Percentiles rank a stretch among this genome's conserved stretches.
Evolutionary conservation across 2,797 vertebrate species (phyloP).

Genomic region (Karalla daura): DNA sequence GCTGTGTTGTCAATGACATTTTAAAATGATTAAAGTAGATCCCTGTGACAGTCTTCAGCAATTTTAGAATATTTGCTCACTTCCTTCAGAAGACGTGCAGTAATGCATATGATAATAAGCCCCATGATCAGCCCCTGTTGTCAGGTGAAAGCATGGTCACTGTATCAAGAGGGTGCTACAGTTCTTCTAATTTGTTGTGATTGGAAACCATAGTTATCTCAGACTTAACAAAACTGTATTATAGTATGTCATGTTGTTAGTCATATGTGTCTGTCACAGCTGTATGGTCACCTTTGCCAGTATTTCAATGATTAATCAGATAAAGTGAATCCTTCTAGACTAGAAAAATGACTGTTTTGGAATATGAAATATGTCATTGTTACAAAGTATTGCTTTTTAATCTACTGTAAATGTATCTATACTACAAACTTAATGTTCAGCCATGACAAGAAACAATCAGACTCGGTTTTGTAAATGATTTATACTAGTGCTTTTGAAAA

Average conservation of each 20-base stretch:
- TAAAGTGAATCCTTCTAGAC: slow-evolving; percentile 61
- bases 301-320: slow-evolving; percentile 48
- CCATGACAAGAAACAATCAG: slow-evolving; percentile 61
- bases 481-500: slow-evolving; percentile 71
- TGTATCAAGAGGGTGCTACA: slow-evolving; percentile 22
- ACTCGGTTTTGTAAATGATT: slow-evolving; percentile 75
- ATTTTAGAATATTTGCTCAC: slow-evolving; percentile 49
- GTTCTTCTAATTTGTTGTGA: slow-evolving; percentile 52
- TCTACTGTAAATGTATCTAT: slow-evolving; percentile 73
- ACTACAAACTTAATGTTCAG: slow-evolving; percentile 70
- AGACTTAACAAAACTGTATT: slow-evolving; percentile 60
- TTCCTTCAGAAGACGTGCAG: slow-evolving; percentile 74
- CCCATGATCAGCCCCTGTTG: slow-evolving; percentile 13
- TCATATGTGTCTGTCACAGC: slow-evolving; percentile 59
- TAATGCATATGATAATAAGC: slow-evolving; percentile 58
- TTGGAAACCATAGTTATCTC: slow-evolving; percentile 51
- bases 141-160: slow-evolving; percentile 1
- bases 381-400: slow-evolving; percentile 64
- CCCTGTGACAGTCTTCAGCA: slow-evolving; percentile 60
- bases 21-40: slow-evolving; percentile 53
- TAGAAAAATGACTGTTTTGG: slow-evolving; percentile 69
- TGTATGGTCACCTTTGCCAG: slow-evolving; percentile 34
- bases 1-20: slow-evolving; percentile 65
- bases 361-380: slow-evolving; percentile 67
- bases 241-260: slow-evolving; percentile 60